phyloP scores from a whole-genome alignment of 2,888 invertebrate genomes.

The Choreutis nemorana region DNA sequence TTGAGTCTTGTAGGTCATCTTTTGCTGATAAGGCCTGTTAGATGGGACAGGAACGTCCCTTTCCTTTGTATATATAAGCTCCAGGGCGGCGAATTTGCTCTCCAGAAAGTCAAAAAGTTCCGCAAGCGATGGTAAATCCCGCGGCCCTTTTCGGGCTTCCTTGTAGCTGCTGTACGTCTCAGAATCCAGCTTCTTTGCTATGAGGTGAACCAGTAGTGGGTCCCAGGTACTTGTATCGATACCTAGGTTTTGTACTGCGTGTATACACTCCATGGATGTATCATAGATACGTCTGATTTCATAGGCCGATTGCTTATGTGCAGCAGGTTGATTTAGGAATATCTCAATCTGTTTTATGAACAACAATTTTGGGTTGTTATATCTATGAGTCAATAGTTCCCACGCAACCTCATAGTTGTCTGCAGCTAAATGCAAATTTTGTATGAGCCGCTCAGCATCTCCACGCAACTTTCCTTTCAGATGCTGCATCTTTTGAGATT shows the following conservation, averaged over 20 bases:
- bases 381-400: conserved; percentile 10
- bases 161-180: conserved; percentile 1
- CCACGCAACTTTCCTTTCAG: conserved; percentile 11
- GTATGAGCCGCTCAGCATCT: conserved; percentile 10
- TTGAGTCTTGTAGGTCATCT: no score
- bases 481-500: conserved; percentile 11
- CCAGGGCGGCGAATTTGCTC: conserved; percentile 4
- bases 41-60: no score
- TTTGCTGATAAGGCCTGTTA: no score
- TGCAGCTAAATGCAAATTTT: conserved; percentile 10
- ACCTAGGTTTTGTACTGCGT: conserved; percentile 9
- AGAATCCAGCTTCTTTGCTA: neutral
- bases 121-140: conserved; percentile 1
- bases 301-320: conserved; percentile 6
- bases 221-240: conserved; percentile 5
- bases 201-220: conserved; percentile 2
- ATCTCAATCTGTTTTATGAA: conserved; percentile 12
- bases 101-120: conserved; percentile 4
- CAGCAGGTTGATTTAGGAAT: conserved; percentile 7
- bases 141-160: conserved; percentile 2
- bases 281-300: conserved; percentile 10
- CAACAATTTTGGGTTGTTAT: conserved; percentile 10
- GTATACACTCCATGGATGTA: conserved; percentile 10
- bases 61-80: conserved; percentile 1
- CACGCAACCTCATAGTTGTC: conserved; percentile 12